Percentiles rank a stretch among this genome's conserved stretches.
These are phyloP conservation scores for Pocillopora verrucosa DNA, from an alignment of 64 coral and sea anemone species.

Conservation along the genomic window DNA sequence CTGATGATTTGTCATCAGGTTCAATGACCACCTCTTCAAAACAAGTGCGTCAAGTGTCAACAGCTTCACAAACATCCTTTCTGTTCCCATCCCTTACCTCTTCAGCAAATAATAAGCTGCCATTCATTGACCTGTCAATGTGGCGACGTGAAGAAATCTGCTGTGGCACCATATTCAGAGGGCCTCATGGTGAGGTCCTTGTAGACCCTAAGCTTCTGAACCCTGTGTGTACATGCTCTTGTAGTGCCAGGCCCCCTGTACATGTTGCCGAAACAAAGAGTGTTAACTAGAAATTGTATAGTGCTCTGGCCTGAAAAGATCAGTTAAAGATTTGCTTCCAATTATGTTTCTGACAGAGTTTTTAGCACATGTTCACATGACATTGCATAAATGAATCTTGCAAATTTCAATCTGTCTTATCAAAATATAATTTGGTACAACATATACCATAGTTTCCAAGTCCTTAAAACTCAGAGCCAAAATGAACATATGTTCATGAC, in stretches of 20 bases:
- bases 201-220: slow-evolving; percentile 96
- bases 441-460: too few relatives aligned
- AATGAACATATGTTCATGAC: too few relatives aligned
- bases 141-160: slow-evolving; percentile 98
- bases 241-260: slow-evolving; percentile 19
- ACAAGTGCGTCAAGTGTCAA: slow-evolving; percentile 58
- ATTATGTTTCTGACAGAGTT: not conserved
- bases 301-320: not conserved
- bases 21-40: slow-evolving; percentile 13
- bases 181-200: slow-evolving; percentile 91
- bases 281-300: not conserved
- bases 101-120: slow-evolving; percentile 74
- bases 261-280: not conserved
- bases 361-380: not conserved
- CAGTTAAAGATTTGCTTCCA: not conserved
- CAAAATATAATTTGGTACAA: too few relatives aligned
- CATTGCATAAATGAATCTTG: too few relatives aligned
- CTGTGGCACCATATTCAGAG: slow-evolving; percentile 96
- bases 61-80: slow-evolving; percentile 92
- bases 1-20: slow-evolving; percentile 65
- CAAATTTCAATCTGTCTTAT: too few relatives aligned
- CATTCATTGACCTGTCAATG: slow-evolving; percentile 92
- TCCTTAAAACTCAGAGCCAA: too few relatives aligned
- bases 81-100: slow-evolving; percentile 79
- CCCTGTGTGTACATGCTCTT: slow-evolving; percentile 85